Conservation (phyloP, 1,140 invertebrate genomes). For the Chrysomallon squamiferum region DNA sequence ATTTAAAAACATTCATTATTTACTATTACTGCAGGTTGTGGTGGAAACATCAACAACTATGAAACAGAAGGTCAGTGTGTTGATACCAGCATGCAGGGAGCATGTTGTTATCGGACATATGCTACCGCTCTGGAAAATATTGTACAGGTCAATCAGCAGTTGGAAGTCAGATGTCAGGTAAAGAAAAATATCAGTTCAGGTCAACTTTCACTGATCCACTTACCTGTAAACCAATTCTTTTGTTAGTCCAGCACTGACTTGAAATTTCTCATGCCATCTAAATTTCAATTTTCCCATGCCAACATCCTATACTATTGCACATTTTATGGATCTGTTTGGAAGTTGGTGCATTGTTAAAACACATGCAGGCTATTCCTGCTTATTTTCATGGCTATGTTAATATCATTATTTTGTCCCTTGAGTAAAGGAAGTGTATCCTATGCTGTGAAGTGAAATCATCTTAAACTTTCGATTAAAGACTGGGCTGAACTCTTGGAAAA, state of each 20-base stretch:
- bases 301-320: neutral
- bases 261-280: neutral
- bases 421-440: too few species aligned
- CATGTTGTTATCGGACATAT: slow-evolving; percentile 53
- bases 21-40: slow-evolving; percentile 46
- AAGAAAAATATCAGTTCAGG: neutral
- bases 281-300: neutral
- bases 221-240: neutral
- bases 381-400: too few species aligned
- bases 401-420: too few species aligned
- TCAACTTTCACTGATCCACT: neutral
- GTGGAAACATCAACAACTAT: slow-evolving; percentile 65
- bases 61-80: slow-evolving; percentile 49
- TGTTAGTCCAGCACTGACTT: neutral
- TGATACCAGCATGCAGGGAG: slow-evolving; percentile 44
- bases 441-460: too few species aligned
- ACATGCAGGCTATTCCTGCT: too few species aligned
- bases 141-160: slow-evolving; percentile 30
- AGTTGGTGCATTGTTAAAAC: too few species aligned
- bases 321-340: too few species aligned
- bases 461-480: too few species aligned
- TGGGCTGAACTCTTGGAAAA: too few species aligned
- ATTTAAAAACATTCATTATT: neutral
- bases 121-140: slow-evolving; percentile 32
- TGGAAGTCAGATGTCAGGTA: slow-evolving; percentile 49